These are phyloP conservation scores for Bolborhynchus lineola DNA, from an alignment of 2,113 vertebrate species.

Conservation along the genomic window DNA sequence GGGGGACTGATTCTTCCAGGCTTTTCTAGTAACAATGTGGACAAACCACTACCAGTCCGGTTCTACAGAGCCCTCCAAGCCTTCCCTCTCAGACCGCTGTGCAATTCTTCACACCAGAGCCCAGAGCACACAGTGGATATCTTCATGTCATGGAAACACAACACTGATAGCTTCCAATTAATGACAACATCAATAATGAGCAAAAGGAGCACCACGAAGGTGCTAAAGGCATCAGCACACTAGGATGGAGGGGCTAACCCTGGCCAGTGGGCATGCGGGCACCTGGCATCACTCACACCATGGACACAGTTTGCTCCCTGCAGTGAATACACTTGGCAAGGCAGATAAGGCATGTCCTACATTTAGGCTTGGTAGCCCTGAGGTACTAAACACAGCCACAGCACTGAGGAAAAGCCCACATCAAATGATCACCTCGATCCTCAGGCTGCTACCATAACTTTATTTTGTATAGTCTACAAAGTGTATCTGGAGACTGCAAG, in stretches of 20 bases:
- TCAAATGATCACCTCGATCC: not conserved
- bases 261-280: accelerated
- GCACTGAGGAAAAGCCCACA: not conserved
- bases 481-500: not conserved
- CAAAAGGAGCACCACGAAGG: not conserved
- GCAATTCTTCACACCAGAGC: accelerated
- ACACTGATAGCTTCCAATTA: not conserved
- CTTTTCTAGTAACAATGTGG: not conserved
- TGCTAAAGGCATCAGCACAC: not conserved
- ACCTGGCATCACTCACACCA: accelerated
- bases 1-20: not conserved
- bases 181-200: not conserved
- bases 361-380: not conserved
- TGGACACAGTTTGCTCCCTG: not conserved
- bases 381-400: not conserved
- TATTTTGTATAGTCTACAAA: not conserved
- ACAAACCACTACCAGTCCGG: not conserved
- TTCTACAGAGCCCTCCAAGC: not conserved
- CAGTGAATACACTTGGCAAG: not conserved
- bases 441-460: not conserved
- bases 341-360: not conserved
- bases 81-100: no score
- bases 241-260: not conserved
- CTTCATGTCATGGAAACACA: not conserved
- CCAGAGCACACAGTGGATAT: accelerated